Evolutionary conservation across 2,888 invertebrate species (phyloP).

Genomic region (Prosopocoilus inquinatus): DNA sequence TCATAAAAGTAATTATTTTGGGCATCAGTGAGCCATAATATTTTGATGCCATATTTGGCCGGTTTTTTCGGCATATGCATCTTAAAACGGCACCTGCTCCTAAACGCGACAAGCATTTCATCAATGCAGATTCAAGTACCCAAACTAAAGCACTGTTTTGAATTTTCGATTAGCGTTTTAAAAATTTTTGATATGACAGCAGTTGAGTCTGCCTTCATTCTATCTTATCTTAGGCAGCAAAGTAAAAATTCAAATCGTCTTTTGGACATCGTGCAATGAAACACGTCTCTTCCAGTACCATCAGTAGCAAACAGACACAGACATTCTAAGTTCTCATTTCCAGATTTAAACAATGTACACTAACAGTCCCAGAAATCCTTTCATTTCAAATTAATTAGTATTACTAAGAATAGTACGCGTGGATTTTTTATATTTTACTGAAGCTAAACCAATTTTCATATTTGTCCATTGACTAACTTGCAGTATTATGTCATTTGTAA

Average conservation of each 20-base stretch:
- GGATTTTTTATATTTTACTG: neutral
- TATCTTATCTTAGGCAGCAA: neutral
- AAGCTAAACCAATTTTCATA: neutral
- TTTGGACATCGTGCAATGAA: neutral
- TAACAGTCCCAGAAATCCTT: conserved; percentile 2
- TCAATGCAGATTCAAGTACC: conserved; percentile 12
- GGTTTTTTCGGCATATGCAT: conserved; percentile 31
- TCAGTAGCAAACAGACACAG: neutral
- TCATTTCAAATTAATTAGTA: neutral
- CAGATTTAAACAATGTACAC: conserved; percentile 1
- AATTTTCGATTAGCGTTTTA: neutral
- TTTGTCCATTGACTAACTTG: neutral
- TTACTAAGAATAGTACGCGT: neutral
- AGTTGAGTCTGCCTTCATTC: neutral
- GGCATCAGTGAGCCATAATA: conserved; percentile 29
- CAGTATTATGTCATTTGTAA: neutral
- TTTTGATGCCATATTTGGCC: conserved; percentile 33
- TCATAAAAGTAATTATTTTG: conserved; percentile 25
- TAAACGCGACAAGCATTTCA: conserved; percentile 22
- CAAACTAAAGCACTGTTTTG: neutral
- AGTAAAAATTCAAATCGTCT: neutral
- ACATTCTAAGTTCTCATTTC: neutral
- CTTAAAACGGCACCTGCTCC: conserved; percentile 22
- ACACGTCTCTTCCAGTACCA: neutral
- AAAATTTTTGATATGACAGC: neutral